Conservation (phyloP, 35 echinoderm and acorn worm genomes). For the Acanthaster planci region DNA sequence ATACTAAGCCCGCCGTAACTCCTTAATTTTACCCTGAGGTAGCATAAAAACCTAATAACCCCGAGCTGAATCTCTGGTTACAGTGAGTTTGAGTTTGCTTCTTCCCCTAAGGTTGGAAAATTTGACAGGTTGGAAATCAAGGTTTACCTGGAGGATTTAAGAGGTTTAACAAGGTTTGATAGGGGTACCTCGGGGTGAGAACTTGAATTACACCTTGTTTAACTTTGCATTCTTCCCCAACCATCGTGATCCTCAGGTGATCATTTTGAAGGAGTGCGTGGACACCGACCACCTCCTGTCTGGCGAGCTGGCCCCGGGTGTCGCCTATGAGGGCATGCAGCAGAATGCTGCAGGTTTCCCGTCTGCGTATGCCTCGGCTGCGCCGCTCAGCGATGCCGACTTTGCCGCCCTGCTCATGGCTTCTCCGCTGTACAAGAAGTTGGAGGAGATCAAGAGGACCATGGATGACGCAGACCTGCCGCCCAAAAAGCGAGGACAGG, state of each 20-base stretch:
- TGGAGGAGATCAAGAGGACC: conserved; percentile 83
- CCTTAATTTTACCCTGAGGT: no score
- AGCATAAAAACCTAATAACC: no score
- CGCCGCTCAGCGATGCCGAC: conserved; percentile 84
- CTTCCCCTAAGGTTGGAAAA: no score
- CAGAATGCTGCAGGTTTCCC: conserved; percentile 42
- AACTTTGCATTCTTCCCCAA: not conserved
- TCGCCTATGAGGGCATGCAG: conserved; percentile 30
- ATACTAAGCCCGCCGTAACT: no score
- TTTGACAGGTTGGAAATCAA: no score
- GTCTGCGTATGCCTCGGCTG: conserved; percentile 69
- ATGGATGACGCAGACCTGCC: conserved; percentile 81
- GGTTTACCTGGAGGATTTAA: no score
- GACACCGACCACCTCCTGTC: conserved; percentile 76
- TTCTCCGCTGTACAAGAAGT: conserved; percentile 89
- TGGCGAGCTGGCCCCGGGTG: conserved; percentile 22
- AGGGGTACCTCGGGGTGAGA: no score
- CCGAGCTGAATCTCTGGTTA: no score
- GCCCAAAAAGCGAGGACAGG: conserved; percentile 76
- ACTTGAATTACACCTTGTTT: no score
- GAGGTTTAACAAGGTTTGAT: no score
- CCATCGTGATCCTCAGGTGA: conserved; percentile 43
- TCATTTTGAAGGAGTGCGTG: conserved; percentile 62
- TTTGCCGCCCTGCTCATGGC: conserved; percentile 86
- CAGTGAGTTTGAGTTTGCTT: no score